Evolutionary conservation across 2,113 vertebrate genomes (phyloP), one percentile per base, ranked within the genome.

Genomic region (Sylvilagus bachmani): DNA sequence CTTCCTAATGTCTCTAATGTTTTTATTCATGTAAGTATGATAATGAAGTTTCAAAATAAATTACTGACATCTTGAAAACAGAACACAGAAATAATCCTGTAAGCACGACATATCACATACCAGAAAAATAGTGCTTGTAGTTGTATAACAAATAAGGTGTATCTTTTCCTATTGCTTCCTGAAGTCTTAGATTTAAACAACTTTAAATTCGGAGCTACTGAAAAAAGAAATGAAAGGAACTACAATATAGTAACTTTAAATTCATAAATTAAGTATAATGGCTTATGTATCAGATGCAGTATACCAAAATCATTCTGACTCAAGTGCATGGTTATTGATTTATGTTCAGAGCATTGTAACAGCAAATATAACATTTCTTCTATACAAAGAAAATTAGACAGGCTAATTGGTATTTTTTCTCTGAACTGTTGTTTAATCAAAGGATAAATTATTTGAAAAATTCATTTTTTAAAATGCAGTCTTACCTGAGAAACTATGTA

Each of bases 31-130:
- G 78, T 94, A 73, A 91, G 10, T 90, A 78, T 95, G 36, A 75
- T 95, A 61, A 94, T 64, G 38, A 88, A 11, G 13, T 70, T 94
- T 91, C 70, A 38, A 94, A 94, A 96, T 96, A 90, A 93, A 95
- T 96, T 93, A 24, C 31, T 16, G 21, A 21, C 27, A 83, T 87
- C 71, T 97, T 85, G 69, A 67, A 94, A 93, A 88, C 58, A 74
- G 71, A 95, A 93, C 66, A 19, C 73, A 55, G 27, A 92, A 93
- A 66, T 64, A 90, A 21, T 91, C 51, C 36, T 49, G 38, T 70
- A 80, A 87, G 51, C 31, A 62, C 79, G 69, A 93, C 85, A 10
- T 82, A 88, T 92, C 64, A 91, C 84, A 93, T 4, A 49, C 5
- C 8, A 90, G 75, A 55, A 95, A 89, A 96, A 74, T 62, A 86